Evolutionary conservation across 2,888 invertebrate species (phyloP), one percentile per base, ranked within the genome.

Genomic region (Cinara cedri): DNA sequence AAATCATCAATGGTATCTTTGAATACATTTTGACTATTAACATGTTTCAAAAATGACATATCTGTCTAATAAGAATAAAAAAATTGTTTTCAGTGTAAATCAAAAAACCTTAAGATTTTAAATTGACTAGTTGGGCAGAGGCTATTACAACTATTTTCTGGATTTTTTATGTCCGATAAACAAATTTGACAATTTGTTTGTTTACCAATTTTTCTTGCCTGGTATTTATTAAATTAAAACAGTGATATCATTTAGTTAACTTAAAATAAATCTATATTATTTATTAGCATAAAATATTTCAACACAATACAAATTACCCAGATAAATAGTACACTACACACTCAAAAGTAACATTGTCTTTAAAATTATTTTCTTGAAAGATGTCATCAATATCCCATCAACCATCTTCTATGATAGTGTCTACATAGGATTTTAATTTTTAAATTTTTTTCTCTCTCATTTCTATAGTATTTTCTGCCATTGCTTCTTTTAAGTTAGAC

Each of bases 261-360:
- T n/a, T n/a, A n/a, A n/a, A n/a, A n/a, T n/a, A n/a, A n/a, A n/a
- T n/a, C n/a, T n/a, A n/a, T n/a, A n/a, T n/a, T n/a, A n/a, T n/a
- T n/a, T n/a, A n/a, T n/a, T n/a, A n/a, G n/a, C n/a, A n/a, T n/a
- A n/a, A n/a, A n/a, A n/a, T n/a, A n/a, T n/a, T n/a, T n/a, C 54
- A 16, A 54, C 11, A n/a, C n/a, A 9, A 54, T 54, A n/a, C n/a
- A 4, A 54, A 21, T 42, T 63, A 63, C 62, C 62, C 42, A 63
- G 62, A 9, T 42, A 63, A 63, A 42, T 63, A 63, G 13, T 63
- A 63, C 4, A 63, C 62, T 19, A 42, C 62, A 63, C 62, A 34
- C 9, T 63, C 14, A 63, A 42, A 63, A 34, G 60, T 60, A 16
- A 9, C 60, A 16, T 16, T 34, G 34, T 60, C 60, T 8, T 8